Percentiles rank a stretch among this genome's conserved stretches.
phyloP scores from a whole-genome alignment of 2,797 vertebrate species.

The Hybognathus amarus region DNA sequence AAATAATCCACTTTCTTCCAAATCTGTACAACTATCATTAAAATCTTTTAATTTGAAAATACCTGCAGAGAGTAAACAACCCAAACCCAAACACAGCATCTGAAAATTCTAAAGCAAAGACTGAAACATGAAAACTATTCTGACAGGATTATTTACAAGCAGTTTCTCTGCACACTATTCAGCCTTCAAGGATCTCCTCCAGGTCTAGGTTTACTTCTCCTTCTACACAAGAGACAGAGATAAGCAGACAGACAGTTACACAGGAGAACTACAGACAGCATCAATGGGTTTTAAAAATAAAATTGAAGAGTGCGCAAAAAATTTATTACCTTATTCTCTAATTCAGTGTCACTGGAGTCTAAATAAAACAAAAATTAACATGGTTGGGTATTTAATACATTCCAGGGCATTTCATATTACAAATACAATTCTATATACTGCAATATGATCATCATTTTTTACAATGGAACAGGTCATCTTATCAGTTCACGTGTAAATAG shows the following conservation, averaged over 20 bases:
- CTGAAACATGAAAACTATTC: neutral
- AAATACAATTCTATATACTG: too few relatives aligned
- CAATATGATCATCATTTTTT: too few relatives aligned
- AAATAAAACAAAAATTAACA: slow-evolving; percentile 1
- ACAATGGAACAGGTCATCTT: neutral
- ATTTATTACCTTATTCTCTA: slow-evolving; percentile 66
- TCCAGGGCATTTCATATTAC: too few relatives aligned
- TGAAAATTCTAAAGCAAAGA: neutral
- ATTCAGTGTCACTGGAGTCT: slow-evolving; percentile 62
- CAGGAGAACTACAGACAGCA: neutral
- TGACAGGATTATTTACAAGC: neutral
- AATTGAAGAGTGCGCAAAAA: neutral
- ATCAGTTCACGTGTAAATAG: neutral
- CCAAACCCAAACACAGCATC: neutral
- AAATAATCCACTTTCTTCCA: neutral
- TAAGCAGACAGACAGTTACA: neutral
- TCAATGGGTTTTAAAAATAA: fast-evolving
- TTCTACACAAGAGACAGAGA: neutral
- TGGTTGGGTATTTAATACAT: neutral
- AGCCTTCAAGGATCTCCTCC: neutral
- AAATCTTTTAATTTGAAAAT: neutral
- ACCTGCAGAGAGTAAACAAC: neutral
- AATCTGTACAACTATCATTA: neutral
- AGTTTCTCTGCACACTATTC: neutral
- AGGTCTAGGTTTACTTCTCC: neutral